phyloP scores from a whole-genome alignment of 53 echinoderm and acorn worm species.

The Apostichopus leukothele region DNA sequence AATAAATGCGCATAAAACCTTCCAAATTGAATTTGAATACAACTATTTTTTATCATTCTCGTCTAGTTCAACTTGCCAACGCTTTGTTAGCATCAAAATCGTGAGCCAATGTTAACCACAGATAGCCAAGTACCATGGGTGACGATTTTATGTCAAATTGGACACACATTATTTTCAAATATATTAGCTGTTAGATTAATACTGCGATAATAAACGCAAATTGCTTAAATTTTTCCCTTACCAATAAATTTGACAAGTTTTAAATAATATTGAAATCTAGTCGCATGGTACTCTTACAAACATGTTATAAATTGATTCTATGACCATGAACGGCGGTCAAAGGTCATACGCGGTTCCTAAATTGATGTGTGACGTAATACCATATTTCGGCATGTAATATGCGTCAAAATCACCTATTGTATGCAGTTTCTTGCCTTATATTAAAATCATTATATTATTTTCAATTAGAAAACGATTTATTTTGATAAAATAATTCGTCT shows the following conservation, averaged over 20 bases:
- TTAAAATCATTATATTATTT: neutral
- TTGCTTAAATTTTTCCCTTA: too few species aligned
- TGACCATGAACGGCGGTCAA: constrained; percentile 10
- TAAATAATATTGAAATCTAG: neutral
- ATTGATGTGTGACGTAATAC: constrained; percentile 23
- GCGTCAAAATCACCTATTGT: neutral
- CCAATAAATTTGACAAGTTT: neutral
- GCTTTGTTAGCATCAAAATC: neutral
- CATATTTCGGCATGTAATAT: neutral
- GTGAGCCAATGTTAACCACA: neutral
- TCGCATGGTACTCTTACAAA: neutral
- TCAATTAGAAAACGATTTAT: neutral
- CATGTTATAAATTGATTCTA: neutral
- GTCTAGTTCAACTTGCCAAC: neutral
- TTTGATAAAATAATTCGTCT: too few species aligned
- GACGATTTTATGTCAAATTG: neutral
- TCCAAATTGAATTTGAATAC: neutral
- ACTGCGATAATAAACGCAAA: too few species aligned
- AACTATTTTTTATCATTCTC: neutral
- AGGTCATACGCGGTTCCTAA: neutral
- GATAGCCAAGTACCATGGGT: neutral
- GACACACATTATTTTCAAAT: neutral
- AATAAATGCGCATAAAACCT: neutral
- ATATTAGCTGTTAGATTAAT: too few species aligned
- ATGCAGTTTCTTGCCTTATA: neutral